Evolutionary conservation across 2,113 vertebrate species (phyloP).

Genomic region (Oophaga pumilio): DNA sequence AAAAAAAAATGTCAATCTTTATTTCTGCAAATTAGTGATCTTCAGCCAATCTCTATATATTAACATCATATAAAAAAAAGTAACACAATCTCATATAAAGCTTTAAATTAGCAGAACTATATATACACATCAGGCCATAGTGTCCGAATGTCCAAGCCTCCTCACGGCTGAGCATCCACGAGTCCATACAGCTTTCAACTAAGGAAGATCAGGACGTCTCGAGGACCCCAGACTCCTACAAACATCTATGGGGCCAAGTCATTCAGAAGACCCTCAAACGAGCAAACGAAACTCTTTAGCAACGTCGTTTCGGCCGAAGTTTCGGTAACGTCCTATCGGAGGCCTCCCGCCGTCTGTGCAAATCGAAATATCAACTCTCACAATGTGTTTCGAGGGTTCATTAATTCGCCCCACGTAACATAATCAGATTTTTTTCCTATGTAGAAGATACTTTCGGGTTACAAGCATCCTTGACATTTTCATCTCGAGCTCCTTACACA

Average conservation of each 20-base stretch:
- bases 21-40: slow-evolving; percentile 54
- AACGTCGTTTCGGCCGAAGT: not conserved
- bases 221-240: not conserved
- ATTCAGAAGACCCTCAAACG: not conserved
- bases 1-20: slow-evolving; percentile 55
- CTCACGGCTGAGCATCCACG: not conserved
- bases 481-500: not conserved
- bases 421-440: not conserved
- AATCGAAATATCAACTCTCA: not conserved
- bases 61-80: slow-evolving; percentile 58
- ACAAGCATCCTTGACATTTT: not conserved
- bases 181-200: not conserved
- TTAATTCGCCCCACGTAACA: not conserved
- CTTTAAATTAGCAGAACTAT: slow-evolving; percentile 53
- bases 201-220: not conserved
- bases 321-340: not conserved
- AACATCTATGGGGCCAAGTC: not conserved
- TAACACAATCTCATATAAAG: slow-evolving; percentile 50
- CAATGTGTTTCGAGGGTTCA: not conserved
- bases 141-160: not conserved
- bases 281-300: not conserved
- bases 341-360: not conserved
- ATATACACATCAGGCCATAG: slow-evolving; percentile 49
- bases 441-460: not conserved
- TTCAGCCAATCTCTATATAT: slow-evolving; percentile 55